These are phyloP conservation scores for Elymnias hypermnestra DNA, from an alignment of 1,140 invertebrate species.

Conservation along the genomic window DNA sequence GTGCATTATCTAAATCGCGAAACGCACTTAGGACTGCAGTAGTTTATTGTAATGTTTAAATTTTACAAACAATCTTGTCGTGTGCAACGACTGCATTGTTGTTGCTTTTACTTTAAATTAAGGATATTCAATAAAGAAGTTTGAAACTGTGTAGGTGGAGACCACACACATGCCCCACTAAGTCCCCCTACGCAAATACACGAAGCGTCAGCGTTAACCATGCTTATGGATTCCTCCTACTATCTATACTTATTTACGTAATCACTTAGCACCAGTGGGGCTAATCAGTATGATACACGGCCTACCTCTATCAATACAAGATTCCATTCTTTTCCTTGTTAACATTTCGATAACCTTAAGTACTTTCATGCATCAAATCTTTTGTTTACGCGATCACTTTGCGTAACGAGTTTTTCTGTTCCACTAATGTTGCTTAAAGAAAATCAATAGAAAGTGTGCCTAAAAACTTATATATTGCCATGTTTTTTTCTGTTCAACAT, in stretches of 20 bases:
- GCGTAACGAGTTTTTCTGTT: constrained; percentile 18
- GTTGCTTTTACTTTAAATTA: not conserved
- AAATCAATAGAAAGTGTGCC: not conserved
- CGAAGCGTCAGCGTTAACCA: constrained; percentile 40
- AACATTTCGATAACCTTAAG: constrained; percentile 48
- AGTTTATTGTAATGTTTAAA: constrained; percentile 5
- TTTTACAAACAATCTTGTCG: not conserved
- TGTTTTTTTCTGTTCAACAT: not conserved
- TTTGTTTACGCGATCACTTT: constrained; percentile 31
- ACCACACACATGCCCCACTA: constrained; percentile 56
- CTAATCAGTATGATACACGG: constrained; percentile 63
- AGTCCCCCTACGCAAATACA: constrained; percentile 49
- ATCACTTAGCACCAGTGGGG: constrained; percentile 43
- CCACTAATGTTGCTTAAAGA: not conserved
- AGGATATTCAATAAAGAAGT: not conserved
- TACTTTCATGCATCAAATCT: constrained; percentile 40
- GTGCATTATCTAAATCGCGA: constrained; percentile 60
- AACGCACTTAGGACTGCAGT: constrained; percentile 47
- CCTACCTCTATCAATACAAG: constrained; percentile 43
- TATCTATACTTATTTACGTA: constrained; percentile 42
- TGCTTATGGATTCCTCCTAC: constrained; percentile 33
- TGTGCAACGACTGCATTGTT: not conserved
- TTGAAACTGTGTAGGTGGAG: constrained; percentile 27
- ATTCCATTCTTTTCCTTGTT: constrained; percentile 59
- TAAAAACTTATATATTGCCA: not conserved